phyloP scores from a whole-genome alignment of 2,888 invertebrate species.

The Cinara cedri region DNA sequence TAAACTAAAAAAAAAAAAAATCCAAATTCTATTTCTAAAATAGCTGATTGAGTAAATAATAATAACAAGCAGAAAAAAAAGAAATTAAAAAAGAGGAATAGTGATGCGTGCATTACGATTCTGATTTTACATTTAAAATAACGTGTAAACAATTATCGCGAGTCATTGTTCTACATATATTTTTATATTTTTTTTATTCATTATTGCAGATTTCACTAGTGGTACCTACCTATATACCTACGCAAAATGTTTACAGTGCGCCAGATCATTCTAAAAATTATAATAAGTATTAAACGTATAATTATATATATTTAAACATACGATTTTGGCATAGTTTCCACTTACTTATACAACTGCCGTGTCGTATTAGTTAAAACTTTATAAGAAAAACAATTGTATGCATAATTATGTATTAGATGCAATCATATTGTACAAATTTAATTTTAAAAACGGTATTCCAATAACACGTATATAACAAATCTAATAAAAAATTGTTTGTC shows the following conservation, averaged over 20 bases:
- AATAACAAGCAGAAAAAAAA: no score
- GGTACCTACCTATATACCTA: neutral
- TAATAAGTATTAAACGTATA: no score
- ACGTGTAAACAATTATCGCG: neutral
- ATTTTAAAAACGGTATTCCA: neutral
- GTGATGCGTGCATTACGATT: neutral
- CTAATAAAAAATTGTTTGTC: neutral
- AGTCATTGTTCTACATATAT: conserved; percentile 6
- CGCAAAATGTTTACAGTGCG: neutral
- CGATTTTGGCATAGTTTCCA: conserved; percentile 24
- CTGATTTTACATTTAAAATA: neutral
- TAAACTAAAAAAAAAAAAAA: neutral
- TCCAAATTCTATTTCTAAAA: neutral
- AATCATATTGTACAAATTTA: no score
- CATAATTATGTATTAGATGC: no score
- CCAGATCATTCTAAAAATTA: conserved; percentile 4
- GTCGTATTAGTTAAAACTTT: no score
- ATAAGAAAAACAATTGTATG: neutral
- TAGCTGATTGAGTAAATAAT: neutral
- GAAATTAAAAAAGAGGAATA: neutral
- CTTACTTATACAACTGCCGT: neutral
- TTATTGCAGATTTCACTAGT: neutral
- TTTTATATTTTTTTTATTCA: neutral
- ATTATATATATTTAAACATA: neutral
- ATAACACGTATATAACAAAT: neutral